Evolutionary conservation across 2,113 vertebrate genomes (phyloP).

Genomic region (Struthio camelus): DNA sequence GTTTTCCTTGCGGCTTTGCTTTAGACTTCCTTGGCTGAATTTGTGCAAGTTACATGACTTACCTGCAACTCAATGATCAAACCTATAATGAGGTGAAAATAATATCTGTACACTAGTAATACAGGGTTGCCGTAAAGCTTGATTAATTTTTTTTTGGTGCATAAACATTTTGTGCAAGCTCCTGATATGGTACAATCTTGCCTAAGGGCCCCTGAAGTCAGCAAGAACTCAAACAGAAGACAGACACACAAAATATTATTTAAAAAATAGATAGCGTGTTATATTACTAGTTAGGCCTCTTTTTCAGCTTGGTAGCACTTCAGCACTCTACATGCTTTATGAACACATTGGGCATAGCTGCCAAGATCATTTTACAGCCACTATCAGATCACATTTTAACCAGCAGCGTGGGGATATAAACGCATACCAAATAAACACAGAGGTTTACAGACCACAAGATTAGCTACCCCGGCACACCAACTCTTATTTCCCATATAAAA

Average conservation of each 20-base stretch:
- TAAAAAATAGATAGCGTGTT: not conserved
- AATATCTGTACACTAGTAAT: not conserved
- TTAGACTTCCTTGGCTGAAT: not conserved
- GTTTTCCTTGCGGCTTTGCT: not conserved
- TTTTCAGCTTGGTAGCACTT: not conserved
- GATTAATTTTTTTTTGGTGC: not conserved
- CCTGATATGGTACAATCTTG: not conserved
- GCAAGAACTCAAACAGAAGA: not conserved
- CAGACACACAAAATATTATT: not conserved
- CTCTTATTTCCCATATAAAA: slow-evolving; percentile 18
- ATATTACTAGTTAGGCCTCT: not conserved
- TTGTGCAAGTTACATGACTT: not conserved
- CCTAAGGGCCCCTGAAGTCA: not conserved
- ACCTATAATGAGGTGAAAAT: not conserved
- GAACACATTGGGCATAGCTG: not conserved
- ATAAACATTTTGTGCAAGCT: not conserved
- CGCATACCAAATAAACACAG: not conserved
- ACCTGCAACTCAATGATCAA: not conserved
- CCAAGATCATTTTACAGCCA: not conserved
- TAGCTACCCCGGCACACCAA: not conserved
- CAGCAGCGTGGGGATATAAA: not conserved
- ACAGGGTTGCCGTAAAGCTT: not conserved
- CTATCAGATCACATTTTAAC: not conserved
- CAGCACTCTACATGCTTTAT: not conserved
- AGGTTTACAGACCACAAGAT: not conserved